Conservation (phyloP, 2,888 invertebrate genomes). For the Dinocampus coccinellae region DNA sequence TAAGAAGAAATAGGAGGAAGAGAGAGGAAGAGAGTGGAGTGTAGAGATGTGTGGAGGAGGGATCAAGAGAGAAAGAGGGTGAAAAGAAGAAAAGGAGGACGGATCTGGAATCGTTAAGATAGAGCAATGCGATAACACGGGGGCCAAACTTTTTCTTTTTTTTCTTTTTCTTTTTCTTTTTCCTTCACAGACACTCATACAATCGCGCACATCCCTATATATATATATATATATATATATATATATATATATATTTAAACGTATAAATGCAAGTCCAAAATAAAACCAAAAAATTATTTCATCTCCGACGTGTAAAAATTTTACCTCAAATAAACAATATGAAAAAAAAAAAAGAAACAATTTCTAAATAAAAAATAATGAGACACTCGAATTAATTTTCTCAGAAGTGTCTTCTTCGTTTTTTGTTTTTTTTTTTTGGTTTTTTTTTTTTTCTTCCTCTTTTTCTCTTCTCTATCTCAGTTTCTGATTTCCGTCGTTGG, state of each 20-base stretch:
- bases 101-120: conserved; percentile 61
- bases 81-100: conserved; percentile 51
- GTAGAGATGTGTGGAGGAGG: conserved; percentile 51
- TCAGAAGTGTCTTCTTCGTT: neutral
- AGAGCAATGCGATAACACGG: conserved; percentile 53
- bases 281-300: conserved; percentile 10
- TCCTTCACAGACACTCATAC: neutral
- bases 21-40: conserved; percentile 53
- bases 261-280: conserved; percentile 32
- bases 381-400: conserved; percentile 11
- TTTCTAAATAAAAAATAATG: conserved; percentile 7
- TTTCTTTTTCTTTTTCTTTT: neutral
- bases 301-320: conserved; percentile 30
- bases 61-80: conserved; percentile 55
- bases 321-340: neutral
- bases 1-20: conserved; percentile 1
- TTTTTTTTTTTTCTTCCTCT: neutral
- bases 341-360: neutral
- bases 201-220: neutral
- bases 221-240: too few species aligned
- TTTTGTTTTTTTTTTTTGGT: neutral
- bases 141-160: neutral
- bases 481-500: conserved; percentile 5
- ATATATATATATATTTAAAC: neutral
- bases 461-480: neutral